These are phyloP conservation scores for Mastomys coucha DNA, from an alignment of 2,113 vertebrate species.

Conservation along the genomic window DNA sequence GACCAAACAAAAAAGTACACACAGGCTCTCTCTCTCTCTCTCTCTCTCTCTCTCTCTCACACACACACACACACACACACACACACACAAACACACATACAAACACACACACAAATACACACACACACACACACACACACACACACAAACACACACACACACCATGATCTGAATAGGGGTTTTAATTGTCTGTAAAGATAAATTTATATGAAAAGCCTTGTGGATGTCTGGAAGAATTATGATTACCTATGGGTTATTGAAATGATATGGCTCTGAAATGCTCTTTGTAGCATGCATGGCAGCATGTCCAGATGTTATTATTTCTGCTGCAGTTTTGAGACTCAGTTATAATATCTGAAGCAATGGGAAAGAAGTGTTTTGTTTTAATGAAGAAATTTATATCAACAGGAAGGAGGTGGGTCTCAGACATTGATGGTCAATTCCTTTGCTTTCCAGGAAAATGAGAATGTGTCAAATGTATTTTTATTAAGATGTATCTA, in stretches of 20 bases:
- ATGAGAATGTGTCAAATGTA: background rate
- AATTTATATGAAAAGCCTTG: conserved; percentile 48
- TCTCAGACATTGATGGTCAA: background rate
- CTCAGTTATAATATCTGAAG: background rate
- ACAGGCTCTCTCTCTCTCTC: too few species aligned
- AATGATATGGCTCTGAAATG: conserved; percentile 16
- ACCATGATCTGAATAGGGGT: conserved; percentile 30
- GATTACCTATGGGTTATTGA: conserved; percentile 15
- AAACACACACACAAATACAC: rapidly evolving
- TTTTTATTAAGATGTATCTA: conserved; percentile 25
- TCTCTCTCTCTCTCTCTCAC: too few species aligned
- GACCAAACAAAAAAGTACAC: background rate
- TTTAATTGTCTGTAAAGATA: conserved; percentile 61
- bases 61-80: too few species aligned
- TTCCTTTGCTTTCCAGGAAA: conserved; percentile 7
- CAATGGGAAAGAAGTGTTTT: background rate
- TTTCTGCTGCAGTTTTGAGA: conserved; percentile 46
- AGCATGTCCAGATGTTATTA: conserved; percentile 17
- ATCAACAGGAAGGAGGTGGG: background rate
- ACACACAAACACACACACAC: background rate
- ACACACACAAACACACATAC: too few species aligned
- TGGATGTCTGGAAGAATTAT: conserved; percentile 33
- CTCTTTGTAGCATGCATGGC: background rate
- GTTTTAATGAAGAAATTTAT: conserved; percentile 14
- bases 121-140: background rate